Percentiles rank a stretch among this genome's conserved stretches.
Conservation (phyloP, 1,140 invertebrate species). For the Streblospio benedicti region DNA sequence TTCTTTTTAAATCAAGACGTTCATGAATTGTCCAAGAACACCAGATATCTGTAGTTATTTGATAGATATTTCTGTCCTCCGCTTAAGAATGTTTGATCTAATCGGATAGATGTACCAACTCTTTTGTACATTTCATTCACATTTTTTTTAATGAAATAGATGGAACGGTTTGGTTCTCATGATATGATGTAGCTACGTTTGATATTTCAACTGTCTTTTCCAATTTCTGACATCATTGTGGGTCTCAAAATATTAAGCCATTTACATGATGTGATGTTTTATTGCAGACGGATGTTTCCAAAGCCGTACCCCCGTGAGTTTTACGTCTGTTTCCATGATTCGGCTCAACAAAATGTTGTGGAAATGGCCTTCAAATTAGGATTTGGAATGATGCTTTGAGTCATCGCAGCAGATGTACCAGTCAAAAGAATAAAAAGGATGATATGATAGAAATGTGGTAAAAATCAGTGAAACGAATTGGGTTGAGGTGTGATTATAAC, state of each 20-base stretch:
- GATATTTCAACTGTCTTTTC: background rate
- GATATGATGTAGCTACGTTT: background rate
- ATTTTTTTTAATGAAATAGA: background rate
- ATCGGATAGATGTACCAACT: background rate
- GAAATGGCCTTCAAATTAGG: conserved; percentile 44
- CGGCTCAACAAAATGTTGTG: conserved; percentile 41
- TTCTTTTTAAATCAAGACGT: background rate
- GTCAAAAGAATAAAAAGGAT: background rate
- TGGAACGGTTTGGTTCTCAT: background rate
- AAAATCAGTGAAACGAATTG: no score
- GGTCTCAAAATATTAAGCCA: background rate
- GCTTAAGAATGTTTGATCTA: background rate
- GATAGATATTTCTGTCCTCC: background rate
- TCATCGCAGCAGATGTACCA: background rate
- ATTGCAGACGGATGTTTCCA: conserved; percentile 32
- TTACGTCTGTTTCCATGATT: conserved; percentile 46
- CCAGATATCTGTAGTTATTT: background rate
- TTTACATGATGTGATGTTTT: background rate
- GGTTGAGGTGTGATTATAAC: no score
- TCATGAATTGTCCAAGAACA: conserved; percentile 7
- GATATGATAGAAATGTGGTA: no score
- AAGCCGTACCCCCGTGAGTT: conserved; percentile 34
- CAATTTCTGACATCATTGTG: background rate
- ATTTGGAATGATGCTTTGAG: conserved; percentile 26
- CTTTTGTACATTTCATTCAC: background rate